Evolutionary conservation across 2,797 vertebrate species (phyloP).

Genomic region (Peromyscus nudipes): DNA sequence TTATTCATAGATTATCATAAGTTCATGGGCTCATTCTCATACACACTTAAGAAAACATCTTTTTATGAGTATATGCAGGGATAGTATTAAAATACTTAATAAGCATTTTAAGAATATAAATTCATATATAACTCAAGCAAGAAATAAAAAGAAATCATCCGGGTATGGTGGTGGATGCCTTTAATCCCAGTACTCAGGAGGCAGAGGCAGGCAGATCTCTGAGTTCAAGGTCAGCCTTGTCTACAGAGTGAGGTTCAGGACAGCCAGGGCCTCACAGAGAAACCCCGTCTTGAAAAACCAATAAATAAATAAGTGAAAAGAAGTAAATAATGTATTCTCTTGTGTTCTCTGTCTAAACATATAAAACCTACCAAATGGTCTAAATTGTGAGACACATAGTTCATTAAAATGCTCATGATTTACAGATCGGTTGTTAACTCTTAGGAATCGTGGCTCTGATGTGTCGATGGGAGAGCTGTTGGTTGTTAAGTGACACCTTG

Average conservation of each 20-base stretch:
- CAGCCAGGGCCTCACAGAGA: background rate
- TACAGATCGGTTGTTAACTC: background rate
- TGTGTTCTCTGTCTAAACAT: slow-evolving; percentile 44
- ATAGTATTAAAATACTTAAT: slow-evolving; percentile 11
- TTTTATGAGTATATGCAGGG: slow-evolving; percentile 7
- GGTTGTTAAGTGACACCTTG: background rate
- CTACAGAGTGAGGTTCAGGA: background rate
- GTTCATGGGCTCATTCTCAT: background rate
- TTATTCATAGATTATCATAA: background rate
- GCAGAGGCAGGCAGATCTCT: background rate
- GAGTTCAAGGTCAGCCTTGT: background rate
- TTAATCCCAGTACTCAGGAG: background rate
- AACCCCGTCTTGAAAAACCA: background rate
- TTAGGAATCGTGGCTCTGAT: background rate
- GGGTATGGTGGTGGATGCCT: background rate
- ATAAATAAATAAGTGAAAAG: background rate
- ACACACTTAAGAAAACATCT: background rate
- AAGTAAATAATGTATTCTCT: background rate
- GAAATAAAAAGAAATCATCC: background rate
- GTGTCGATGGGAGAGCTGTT: background rate
- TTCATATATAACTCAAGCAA: slow-evolving; percentile 43
- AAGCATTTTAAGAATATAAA: slow-evolving; percentile 10
- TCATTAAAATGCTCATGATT: slow-evolving; percentile 37
- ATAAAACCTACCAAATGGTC: slow-evolving; percentile 6
- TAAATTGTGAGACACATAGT: background rate